Evolutionary conservation across 30 jellyfish, hydroid and myxozoan genomes (phyloP).

Genomic region (Nemopilema nomurai): DNA sequence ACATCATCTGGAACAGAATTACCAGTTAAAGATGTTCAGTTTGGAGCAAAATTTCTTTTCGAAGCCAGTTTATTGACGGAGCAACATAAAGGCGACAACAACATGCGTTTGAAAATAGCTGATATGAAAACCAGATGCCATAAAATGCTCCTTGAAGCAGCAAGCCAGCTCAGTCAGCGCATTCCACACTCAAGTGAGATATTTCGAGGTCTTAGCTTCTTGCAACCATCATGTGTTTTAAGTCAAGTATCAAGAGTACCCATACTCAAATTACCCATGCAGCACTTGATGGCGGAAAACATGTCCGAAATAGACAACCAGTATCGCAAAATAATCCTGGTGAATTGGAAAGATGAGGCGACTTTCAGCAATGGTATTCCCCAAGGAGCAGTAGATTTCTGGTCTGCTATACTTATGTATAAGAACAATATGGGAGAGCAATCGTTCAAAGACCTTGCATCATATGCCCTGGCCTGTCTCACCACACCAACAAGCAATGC

Average conservation of each 20-base stretch:
- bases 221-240: slow-evolving; percentile 42
- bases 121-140: slow-evolving; percentile 47
- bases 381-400: slow-evolving; percentile 29
- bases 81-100: slow-evolving; percentile 4
- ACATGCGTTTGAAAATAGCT: slow-evolving; percentile 3
- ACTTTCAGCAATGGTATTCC: slow-evolving; percentile 53
- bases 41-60: slow-evolving; percentile 56
- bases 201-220: slow-evolving; percentile 11
- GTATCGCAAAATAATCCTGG: slow-evolving; percentile 37
- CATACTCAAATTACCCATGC: slow-evolving; percentile 19
- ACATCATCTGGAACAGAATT: slow-evolving; percentile 18
- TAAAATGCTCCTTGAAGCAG: slow-evolving; percentile 49
- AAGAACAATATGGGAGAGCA: slow-evolving; percentile 7
- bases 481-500: slow-evolving; percentile 66
- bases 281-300: slow-evolving; percentile 20
- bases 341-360: slow-evolving; percentile 46
- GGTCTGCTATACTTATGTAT: slow-evolving; percentile 33
- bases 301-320: slow-evolving; percentile 54
- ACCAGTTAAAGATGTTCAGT: slow-evolving; percentile 18
- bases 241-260: slow-evolving; percentile 48
- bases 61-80: slow-evolving; percentile 6
- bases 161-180: slow-evolving; percentile 35
- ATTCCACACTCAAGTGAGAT: slow-evolving; percentile 43
- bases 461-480: slow-evolving; percentile 59
- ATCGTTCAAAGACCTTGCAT: slow-evolving; percentile 60